Evolutionary conservation across 2,113 vertebrate species (phyloP), one percentile per base, ranked within the genome.

Genomic region (Chaetura pelagica): DNA sequence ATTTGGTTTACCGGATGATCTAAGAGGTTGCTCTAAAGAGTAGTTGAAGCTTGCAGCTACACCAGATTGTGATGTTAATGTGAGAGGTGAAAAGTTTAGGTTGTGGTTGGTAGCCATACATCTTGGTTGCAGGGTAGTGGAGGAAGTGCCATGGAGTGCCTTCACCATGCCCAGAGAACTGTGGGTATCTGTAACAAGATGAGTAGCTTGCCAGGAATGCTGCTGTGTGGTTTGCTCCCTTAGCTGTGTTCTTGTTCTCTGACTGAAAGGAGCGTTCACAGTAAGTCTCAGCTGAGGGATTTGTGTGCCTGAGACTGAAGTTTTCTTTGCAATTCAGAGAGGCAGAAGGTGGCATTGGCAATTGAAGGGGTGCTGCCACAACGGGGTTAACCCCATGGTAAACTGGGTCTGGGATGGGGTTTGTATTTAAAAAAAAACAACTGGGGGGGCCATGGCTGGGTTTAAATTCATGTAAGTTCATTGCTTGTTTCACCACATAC

Each of bases 371-470:
- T 61, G 8, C 71, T 87, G 15, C 26, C 3, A 1, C 26, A 12
- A 87, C 69, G 78, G 6, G 3, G 19, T 72, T 88, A 73, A 10
- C 26, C 11, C 8, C 3, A 7, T 30, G 19, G 22, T 71, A 59
- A 57, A 30, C 14, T 92, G 29, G 4, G 8, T 71, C 34, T 72
- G 75, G 19, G 17, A 23, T 83, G 29, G 4, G 0, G 1, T 57
- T 80, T 68, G 5, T 46, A 38, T 71, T 90, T 18, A 9, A 57
- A 73, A 23, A 9, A 48, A 12, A 13, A 49, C 9, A 49, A 23
- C 4, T 32, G 9, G 26, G 10, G 16, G 4, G 11, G 15, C 7
- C 7, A 8, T 4, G 5, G 3, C 17, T 42, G 46, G 32, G 2
- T 59, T 69, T 84, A 82, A 32, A 23, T 10, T 35, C 12, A 4